Conservation (phyloP, 2,797 vertebrate species). For the Erithacus rubecula region DNA sequence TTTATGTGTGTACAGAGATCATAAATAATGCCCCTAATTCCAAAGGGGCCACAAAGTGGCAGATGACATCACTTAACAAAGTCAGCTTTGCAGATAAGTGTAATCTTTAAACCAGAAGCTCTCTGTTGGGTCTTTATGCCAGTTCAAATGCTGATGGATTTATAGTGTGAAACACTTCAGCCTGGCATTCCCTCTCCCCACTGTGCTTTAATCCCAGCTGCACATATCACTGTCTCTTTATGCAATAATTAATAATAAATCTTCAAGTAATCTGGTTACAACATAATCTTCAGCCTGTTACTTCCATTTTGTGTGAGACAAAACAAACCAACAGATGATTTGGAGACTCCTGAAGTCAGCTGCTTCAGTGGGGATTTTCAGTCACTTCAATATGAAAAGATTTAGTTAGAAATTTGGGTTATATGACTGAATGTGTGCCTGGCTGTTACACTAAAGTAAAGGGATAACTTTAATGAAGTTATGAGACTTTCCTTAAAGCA, state of each 20-base stretch:
- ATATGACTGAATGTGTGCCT: not conserved
- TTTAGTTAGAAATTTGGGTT: not conserved
- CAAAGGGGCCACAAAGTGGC: not conserved
- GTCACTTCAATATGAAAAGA: not conserved
- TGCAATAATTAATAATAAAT: slow-evolving; percentile 5
- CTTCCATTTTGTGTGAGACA: not conserved
- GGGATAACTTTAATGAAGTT: not conserved
- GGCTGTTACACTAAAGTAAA: not conserved
- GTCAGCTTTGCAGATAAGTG: not conserved
- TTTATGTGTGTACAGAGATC: not conserved
- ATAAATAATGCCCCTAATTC: not conserved
- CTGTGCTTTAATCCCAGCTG: not conserved
- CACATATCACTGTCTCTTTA: not conserved
- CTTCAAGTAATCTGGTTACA: slow-evolving; percentile 1
- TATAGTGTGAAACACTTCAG: not conserved
- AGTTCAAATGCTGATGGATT: not conserved
- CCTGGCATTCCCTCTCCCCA: not conserved
- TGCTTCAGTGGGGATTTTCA: not conserved
- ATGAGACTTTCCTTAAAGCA: not conserved
- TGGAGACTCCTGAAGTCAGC: not conserved
- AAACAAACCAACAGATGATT: not conserved
- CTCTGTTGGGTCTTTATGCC: not conserved
- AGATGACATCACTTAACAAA: not conserved
- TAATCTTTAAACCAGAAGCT: not conserved
- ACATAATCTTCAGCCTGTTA: not conserved